A percentile compares a stretch with the other conserved stretches of the same genome.
These are phyloP conservation scores for Thunnus maccoyii DNA, from an alignment of 2,113 vertebrate species.

Conservation along the genomic window DNA sequence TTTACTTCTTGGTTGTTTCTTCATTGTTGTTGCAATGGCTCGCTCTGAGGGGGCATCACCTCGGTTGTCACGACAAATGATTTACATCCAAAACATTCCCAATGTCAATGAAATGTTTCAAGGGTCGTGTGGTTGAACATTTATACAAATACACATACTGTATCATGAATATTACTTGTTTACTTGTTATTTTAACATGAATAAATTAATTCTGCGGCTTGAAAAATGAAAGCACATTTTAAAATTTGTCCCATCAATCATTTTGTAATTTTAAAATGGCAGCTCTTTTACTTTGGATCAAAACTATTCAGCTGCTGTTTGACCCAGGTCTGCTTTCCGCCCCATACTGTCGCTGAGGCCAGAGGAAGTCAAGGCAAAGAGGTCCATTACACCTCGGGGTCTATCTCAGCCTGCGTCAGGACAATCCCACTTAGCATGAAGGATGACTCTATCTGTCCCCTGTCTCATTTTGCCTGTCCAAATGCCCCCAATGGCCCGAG, in stretches of 20 bases:
- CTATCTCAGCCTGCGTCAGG: constrained; percentile 81
- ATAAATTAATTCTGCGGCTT: constrained; percentile 31
- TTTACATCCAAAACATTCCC: constrained; percentile 9
- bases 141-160: neutral
- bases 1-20: neutral
- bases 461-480: constrained; percentile 78
- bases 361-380: constrained; percentile 82
- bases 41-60: neutral
- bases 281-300: constrained; percentile 68
- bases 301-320: constrained; percentile 70
- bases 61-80: neutral
- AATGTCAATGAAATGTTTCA: neutral
- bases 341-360: constrained; percentile 63
- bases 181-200: constrained; percentile 10
- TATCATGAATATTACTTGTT: constrained; percentile 20
- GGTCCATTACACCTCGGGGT: constrained; percentile 78
- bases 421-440: constrained; percentile 82
- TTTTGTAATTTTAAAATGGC: constrained; percentile 70
- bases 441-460: constrained; percentile 82
- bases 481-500: constrained; percentile 67
- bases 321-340: constrained; percentile 71
- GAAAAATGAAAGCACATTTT: constrained; percentile 37
- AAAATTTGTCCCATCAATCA: constrained; percentile 55
- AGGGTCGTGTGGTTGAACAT: neutral
- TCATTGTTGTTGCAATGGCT: neutral